A percentile compares a stretch with the other conserved stretches of the same genome.
These are phyloP conservation scores for Lepus americanus DNA, from an alignment of 2,113 vertebrate species.

Conservation along the genomic window DNA sequence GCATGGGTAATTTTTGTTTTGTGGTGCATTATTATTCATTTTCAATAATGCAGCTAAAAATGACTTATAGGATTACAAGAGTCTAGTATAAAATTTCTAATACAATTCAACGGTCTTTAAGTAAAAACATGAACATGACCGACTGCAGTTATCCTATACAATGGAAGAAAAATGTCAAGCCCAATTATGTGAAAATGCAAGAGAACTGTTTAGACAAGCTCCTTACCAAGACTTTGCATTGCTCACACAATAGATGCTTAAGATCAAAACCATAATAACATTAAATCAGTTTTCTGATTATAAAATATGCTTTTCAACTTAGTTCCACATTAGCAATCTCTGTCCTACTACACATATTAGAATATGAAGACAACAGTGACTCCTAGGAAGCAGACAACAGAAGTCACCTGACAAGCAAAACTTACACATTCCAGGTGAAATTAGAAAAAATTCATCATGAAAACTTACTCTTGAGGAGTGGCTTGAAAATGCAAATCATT, in stretches of 20 bases:
- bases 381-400: not conserved
- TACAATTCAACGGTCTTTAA: conserved; percentile 70
- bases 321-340: conserved; percentile 20
- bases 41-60: conserved; percentile 82
- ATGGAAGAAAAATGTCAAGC: conserved; percentile 80
- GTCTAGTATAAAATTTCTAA: conserved; percentile 78
- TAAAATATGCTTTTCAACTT: conserved; percentile 55
- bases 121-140: conserved; percentile 80
- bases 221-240: conserved; percentile 76
- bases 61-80: conserved; percentile 78
- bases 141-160: conserved; percentile 55
- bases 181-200: conserved; percentile 65
- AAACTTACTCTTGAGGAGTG: conserved; percentile 35
- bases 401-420: conserved; percentile 54
- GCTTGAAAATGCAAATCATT: conserved; percentile 44
- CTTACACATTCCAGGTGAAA: conserved; percentile 15
- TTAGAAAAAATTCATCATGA: conserved; percentile 45
- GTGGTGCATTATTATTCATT: conserved; percentile 75
- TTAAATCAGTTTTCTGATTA: conserved; percentile 61
- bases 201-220: conserved; percentile 74
- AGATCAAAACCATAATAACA: conserved; percentile 73
- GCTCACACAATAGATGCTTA: conserved; percentile 64
- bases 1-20: conserved; percentile 69
- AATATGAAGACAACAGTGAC: conserved; percentile 38
- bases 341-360: not conserved